These are phyloP conservation scores for Uropsilus gracilis DNA, from an alignment of 2,113 vertebrate species.

Conservation along the genomic window DNA sequence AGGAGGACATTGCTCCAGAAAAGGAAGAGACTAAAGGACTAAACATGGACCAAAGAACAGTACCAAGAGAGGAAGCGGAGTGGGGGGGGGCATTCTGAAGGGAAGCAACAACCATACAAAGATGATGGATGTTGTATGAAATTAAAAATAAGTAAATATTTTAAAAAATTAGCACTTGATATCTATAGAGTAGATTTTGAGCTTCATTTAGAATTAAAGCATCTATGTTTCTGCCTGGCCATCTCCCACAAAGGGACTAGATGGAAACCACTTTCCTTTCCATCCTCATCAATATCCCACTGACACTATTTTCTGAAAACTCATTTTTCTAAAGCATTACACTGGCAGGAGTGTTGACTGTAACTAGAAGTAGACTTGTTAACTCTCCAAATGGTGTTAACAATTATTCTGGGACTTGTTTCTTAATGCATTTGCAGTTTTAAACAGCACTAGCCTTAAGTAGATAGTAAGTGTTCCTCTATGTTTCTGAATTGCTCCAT, in stretches of 20 bases:
- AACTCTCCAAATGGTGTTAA: not conserved
- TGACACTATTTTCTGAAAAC: not conserved
- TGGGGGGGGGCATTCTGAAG: too few species aligned
- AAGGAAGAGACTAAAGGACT: too few species aligned
- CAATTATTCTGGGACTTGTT: not conserved
- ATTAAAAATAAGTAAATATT: too few species aligned
- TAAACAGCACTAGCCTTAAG: not conserved
- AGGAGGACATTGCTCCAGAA: too few species aligned
- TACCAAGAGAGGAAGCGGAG: too few species aligned
- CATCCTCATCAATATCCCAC: not conserved
- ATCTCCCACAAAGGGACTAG: not conserved
- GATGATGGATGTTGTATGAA: too few species aligned
- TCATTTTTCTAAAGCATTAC: not conserved
- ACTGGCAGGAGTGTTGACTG: not conserved
- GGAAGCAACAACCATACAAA: too few species aligned
- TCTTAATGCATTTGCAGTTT: not conserved
- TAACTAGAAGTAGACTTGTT: too few species aligned
- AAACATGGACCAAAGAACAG: too few species aligned
- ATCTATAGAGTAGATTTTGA: not conserved
- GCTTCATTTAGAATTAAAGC: not conserved
- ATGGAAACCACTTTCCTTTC: not conserved
- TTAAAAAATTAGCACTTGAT: not conserved
- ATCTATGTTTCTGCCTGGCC: not conserved
- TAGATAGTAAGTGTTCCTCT: not conserved
- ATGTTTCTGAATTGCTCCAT: not conserved